A percentile compares a stretch with the other conserved stretches of the same genome.
These are phyloP conservation scores for Dissostichus mawsoni DNA, from an alignment of 2,113 vertebrate species.

Conservation along the genomic window DNA sequence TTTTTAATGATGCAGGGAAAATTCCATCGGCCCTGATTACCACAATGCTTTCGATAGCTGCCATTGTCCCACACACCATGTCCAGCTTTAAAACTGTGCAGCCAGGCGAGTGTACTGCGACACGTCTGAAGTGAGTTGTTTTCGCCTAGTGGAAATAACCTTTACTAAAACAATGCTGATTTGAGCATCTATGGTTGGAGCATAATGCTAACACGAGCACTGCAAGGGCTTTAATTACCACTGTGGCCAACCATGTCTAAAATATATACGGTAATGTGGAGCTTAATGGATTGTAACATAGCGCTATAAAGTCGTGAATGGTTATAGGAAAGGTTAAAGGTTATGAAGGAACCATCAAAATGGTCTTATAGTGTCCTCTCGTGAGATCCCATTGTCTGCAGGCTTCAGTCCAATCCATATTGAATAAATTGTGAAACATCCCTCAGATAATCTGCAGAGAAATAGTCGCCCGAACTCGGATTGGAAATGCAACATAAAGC, in stretches of 20 bases:
- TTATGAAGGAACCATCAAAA: constrained; percentile 14
- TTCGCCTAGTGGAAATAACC: constrained; percentile 19
- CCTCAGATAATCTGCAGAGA: constrained; percentile 3
- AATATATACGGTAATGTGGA: constrained; percentile 46
- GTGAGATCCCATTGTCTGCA: neutral
- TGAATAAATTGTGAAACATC: constrained; percentile 6
- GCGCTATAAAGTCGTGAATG: constrained; percentile 38
- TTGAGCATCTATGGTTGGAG: constrained; percentile 32
- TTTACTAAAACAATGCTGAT: constrained; percentile 51
- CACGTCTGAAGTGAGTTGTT: constrained; percentile 62
- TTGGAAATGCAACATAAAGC: no score
- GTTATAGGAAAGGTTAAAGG: constrained; percentile 47
- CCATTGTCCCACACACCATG: constrained; percentile 71
- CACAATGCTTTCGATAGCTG: constrained; percentile 58
- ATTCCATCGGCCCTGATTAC: constrained; percentile 75
- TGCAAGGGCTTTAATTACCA: constrained; percentile 31
- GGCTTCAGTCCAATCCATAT: neutral
- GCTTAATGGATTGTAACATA: constrained; percentile 52
- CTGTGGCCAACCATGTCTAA: constrained; percentile 46
- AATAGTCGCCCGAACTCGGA: neutral
- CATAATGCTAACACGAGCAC: constrained; percentile 36
- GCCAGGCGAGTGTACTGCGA: constrained; percentile 61
- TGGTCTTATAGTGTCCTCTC: neutral
- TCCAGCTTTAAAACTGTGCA: constrained; percentile 72
- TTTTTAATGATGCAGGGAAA: constrained; percentile 83